Evolutionary conservation across 2,113 vertebrate genomes (phyloP).

Genomic region (Neotoma lepida): DNA sequence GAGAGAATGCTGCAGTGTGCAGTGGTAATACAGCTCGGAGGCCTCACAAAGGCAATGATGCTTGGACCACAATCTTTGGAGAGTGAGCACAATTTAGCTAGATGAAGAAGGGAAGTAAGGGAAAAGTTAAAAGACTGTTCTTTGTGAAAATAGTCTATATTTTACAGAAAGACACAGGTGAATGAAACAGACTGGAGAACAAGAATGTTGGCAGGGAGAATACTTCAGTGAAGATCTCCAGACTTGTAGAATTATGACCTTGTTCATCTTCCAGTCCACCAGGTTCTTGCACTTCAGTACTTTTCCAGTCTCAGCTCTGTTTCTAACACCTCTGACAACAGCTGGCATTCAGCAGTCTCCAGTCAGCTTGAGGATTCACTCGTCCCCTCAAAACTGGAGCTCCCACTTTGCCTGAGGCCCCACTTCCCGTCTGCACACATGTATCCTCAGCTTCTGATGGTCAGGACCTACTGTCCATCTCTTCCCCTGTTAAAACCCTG

Average conservation of each 20-base stretch:
- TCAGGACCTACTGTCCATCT: not conserved
- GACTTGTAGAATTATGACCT: not conserved
- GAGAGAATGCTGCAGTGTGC: not conserved
- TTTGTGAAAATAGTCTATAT: not conserved
- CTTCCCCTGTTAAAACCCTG: not conserved
- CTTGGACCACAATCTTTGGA: conserved; percentile 20
- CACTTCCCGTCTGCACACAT: not conserved
- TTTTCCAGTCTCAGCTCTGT: not conserved
- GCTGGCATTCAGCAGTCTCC: not conserved
- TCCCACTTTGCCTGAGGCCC: not conserved
- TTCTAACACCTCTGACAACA: not conserved
- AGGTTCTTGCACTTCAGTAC: not conserved
- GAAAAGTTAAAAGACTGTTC: not conserved
- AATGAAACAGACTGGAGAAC: not conserved
- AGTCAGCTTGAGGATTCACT: not conserved
- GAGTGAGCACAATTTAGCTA: not conserved
- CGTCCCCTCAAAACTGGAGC: not conserved
- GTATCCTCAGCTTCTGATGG: not conserved
- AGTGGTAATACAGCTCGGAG: not conserved
- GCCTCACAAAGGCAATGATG: not conserved
- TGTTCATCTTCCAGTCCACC: not conserved
- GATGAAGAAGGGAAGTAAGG: not conserved
- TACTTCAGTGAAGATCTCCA: not conserved
- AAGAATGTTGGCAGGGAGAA: not conserved
- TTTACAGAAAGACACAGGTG: not conserved